These are phyloP conservation scores for Tetanocera ferruginea DNA, from an alignment of 2,888 invertebrate species.

Conservation along the genomic window DNA sequence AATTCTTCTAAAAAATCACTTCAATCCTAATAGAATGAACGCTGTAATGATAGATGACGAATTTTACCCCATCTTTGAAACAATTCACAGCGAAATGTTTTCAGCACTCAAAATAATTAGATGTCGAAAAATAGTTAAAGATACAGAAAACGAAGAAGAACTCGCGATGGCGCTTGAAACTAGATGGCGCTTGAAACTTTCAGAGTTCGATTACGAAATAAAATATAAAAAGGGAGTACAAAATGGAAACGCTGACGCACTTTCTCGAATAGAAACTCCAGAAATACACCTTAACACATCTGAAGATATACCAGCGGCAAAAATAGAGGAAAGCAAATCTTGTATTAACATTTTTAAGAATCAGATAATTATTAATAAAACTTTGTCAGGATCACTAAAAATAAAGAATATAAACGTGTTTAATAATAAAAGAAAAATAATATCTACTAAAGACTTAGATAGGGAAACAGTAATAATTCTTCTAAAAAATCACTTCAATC, in stretches of 20 bases:
- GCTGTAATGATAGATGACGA: neutral
- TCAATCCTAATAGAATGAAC: conserved; percentile 19
- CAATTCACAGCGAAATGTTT: neutral
- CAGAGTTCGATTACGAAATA: conserved; percentile 41
- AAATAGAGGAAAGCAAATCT: no score
- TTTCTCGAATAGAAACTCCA: no score
- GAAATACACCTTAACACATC: no score
- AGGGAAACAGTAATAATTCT: neutral
- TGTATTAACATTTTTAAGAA: no score
- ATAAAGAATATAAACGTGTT: conserved; percentile 30
- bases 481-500: conserved; percentile 33
- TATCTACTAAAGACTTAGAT: no score
- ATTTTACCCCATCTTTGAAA: neutral
- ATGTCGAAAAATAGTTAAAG: no score
- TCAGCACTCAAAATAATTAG: neutral
- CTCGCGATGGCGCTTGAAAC: conserved; percentile 38
- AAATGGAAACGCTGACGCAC: no score
- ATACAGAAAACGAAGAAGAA: neutral
- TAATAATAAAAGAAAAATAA: conserved; percentile 27
- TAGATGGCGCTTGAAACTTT: conserved; percentile 11
- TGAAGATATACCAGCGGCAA: no score
- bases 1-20: conserved; percentile 28
- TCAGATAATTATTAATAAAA: no score
- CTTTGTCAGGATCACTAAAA: conserved; percentile 10
- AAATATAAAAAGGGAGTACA: conserved; percentile 33